phyloP scores from a whole-genome alignment of 2,113 vertebrate species.

The Zootoca vivipara region DNA sequence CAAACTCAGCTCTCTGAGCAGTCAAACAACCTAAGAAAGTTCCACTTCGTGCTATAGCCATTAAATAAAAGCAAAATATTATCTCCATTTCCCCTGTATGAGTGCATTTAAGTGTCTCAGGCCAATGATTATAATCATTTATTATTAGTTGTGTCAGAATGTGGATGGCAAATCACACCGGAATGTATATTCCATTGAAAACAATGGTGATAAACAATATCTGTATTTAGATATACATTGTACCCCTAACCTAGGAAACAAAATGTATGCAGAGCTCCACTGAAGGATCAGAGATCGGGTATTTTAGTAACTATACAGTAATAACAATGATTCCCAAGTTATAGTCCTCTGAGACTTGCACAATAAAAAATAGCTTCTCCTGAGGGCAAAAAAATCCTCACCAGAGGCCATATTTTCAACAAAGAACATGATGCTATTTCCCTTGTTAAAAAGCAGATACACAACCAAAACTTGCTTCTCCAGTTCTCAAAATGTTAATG shows the following conservation, averaged over 20 bases:
- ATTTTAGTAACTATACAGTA: constrained; percentile 29
- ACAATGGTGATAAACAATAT: neutral
- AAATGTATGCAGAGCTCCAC: neutral
- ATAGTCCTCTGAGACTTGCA: neutral
- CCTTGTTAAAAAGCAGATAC: neutral
- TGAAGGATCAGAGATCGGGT: neutral
- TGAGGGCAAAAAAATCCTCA: neutral
- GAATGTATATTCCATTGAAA: neutral
- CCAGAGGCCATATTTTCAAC: neutral
- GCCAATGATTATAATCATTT: no score
- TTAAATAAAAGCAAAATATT: neutral
- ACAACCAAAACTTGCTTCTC: neutral
- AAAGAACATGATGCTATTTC: neutral
- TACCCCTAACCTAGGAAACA: neutral
- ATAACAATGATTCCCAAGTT: neutral
- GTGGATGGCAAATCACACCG: neutral
- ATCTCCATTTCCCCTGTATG: constrained; percentile 20
- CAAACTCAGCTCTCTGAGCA: constrained; percentile 56
- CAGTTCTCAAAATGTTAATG: constrained; percentile 40
- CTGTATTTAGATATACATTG: neutral
- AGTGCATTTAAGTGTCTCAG: constrained; percentile 6
- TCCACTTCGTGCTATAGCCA: neutral
- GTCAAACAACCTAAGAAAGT: constrained; percentile 26
- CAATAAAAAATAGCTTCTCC: neutral
- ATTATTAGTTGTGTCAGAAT: neutral